Evolutionary conservation across 1,140 invertebrate genomes (phyloP), one percentile per base, ranked within the genome.

Genomic region (Caenorhabditis briggsae): DNA sequence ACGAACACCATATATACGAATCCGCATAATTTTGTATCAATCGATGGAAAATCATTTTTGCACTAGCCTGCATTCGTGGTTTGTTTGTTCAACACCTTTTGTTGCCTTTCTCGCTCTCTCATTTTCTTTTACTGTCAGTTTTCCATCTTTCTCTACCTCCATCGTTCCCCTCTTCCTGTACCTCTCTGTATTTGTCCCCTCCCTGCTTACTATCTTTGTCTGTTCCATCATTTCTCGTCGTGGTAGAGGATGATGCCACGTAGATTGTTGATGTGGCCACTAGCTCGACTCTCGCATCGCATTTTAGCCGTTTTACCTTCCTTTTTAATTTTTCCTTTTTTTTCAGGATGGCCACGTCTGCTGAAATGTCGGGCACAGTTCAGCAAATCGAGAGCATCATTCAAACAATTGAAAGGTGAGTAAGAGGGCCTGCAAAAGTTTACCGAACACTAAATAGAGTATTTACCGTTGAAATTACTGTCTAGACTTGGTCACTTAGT

Each of bases 341-440:
- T 78, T 78, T n/a, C 46, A 78, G 70, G 70, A 78, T 78, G 70
- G 70, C 70, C 70, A 78, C 70, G 6, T 78, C 70, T 78, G 70
- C 70, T 78, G 70, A 78, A 48, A 78, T 78, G 70, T 78, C 70
- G 20, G 70, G 70, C 70, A 78, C 70, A 78, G 70, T 78, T 78
- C 70, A 78, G 70, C 70, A 78, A 78, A 78, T 78, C 14, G 70
- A 78, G 70, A 78, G 70, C 70, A 78, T 78, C 46, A 78, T 78
- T 78, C 70, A 78, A 78, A 78, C 70, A 50, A 78, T 78, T 53
- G 70, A 78, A 78, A 50, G 70, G 70, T 78, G 23, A 50, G 70
- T 46, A 9, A 18, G 14, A 58, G 33, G 33, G 33, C 3, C 33
- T 33, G 33, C 33, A 33, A 33, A 33, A 33, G 23, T 74, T 74